phyloP scores from a whole-genome alignment of 2,888 invertebrate species.

The Taphrorychus bicolor region DNA sequence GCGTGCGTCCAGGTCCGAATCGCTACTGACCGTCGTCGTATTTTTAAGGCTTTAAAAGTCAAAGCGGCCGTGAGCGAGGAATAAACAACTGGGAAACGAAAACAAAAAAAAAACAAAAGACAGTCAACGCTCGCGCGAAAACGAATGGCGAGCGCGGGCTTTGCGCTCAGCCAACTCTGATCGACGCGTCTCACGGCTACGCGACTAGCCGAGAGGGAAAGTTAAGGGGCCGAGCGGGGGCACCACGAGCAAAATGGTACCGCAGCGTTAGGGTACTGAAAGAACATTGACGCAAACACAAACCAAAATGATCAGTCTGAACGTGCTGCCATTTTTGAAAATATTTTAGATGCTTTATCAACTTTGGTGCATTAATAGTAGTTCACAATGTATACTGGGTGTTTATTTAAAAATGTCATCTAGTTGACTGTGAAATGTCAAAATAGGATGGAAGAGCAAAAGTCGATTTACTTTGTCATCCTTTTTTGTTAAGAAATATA shows the following conservation, averaged over 20 bases:
- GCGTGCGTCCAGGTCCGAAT: slow-evolving; percentile 20
- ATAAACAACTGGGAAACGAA: slow-evolving; percentile 4
- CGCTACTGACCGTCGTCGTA: slow-evolving; percentile 2
- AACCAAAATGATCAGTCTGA: too few species aligned
- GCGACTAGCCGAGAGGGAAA: slow-evolving; percentile 27
- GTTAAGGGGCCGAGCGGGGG: slow-evolving; percentile 20
- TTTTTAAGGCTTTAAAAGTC: not conserved
- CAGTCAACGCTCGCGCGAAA: slow-evolving; percentile 8
- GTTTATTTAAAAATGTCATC: too few species aligned
- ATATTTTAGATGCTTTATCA: too few species aligned
- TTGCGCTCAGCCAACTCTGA: slow-evolving; percentile 27
- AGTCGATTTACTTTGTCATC: too few species aligned
- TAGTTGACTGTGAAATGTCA: too few species aligned
- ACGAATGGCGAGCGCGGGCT: slow-evolving; percentile 29
- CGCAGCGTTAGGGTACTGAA: not conserved
- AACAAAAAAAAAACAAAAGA: slow-evolving; percentile 12
- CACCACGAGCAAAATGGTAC: not conserved
- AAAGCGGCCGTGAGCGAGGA: not conserved
- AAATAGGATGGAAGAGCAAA: too few species aligned
- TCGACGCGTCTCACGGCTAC: slow-evolving; percentile 21
- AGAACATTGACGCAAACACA: too few species aligned
- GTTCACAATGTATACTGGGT: too few species aligned
- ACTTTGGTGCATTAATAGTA: too few species aligned
- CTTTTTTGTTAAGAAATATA: too few species aligned
- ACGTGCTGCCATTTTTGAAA: too few species aligned